These are phyloP conservation scores for Rousettus leschenaultii DNA, from an alignment of 2,113 vertebrate genomes.

Conservation along the genomic window DNA sequence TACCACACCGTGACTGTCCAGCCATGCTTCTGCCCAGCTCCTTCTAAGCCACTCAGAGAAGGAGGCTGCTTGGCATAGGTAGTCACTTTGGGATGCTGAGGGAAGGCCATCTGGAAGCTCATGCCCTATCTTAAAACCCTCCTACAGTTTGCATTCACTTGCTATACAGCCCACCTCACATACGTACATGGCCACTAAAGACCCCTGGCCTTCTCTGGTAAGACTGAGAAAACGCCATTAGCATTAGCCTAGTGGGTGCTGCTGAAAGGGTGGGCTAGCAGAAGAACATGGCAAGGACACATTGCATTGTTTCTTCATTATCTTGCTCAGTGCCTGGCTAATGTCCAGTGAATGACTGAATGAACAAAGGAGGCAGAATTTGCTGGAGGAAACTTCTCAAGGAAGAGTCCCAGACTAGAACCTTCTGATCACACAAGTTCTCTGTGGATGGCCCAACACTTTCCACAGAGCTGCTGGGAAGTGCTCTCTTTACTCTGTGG, in stretches of 20 bases:
- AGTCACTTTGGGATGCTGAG: neutral
- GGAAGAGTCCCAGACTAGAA: neutral
- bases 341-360: neutral
- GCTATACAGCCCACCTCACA: neutral
- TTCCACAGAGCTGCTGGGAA: neutral
- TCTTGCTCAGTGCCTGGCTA: neutral
- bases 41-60: neutral
- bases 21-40: neutral
- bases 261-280: neutral
- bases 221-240: neutral
- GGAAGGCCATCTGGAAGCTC: neutral
- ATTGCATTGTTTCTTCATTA: accelerated
- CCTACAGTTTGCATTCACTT: neutral
- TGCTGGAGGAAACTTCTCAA: neutral
- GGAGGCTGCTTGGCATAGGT: neutral
- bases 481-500: neutral
- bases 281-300: neutral
- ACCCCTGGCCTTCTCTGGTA: neutral
- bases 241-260: neutral
- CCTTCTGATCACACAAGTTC: neutral
- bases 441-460: neutral
- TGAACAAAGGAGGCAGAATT: neutral
- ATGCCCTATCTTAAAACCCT: neutral
- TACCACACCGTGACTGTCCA: accelerated
- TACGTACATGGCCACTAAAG: neutral